Base-by-base conservation (phyloP, 2,797 vertebrate species). In the Argya squamiceps region DNA sequence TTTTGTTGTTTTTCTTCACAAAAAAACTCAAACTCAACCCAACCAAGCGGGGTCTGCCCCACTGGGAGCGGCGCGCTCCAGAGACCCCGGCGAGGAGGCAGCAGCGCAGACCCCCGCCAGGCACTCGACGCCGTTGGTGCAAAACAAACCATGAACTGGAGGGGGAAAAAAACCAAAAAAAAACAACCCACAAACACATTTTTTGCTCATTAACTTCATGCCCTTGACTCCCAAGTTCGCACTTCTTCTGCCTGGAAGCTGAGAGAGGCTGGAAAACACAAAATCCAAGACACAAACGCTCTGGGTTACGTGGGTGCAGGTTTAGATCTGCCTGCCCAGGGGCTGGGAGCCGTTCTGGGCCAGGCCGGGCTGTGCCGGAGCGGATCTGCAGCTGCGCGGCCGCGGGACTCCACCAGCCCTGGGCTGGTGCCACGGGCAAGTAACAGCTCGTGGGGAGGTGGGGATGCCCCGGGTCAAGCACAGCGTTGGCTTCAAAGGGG, bases 351-450 rank as follows among this genome's bases (percentile, higher is more conserved):
- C 5, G 32, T 3, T 14, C 30, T 12, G 30, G 52, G 34, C 22
- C 34, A 4, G 23, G n/a, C 84, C 5, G 23, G 6, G 63, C 47
- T 5, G 15, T 7, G 39, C 73, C 5, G 11, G 59, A 44, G 49
- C 9, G 9, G 53, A 77, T 47, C 78, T 18, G 21, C 70, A 37
- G 71, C 75, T 46, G 56, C 12, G 12, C 50, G 17, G 44, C 65
- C 8, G 3, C 22, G 1, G 49, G 64, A 80, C 75, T 27, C 47
- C 0, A 1, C 10, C 0, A 6, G 37, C 39, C 88, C 19, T 21
- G 93, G 49, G 74, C 56, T 32, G 63, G 13, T 64, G 44, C 79
- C 79, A 27, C 20, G 65, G 88, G 92, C 91, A 81, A 23, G 78
- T 79, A 32, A 32, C 18, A 0, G 81, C 91, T 87, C 58, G 15